phyloP scores from a whole-genome alignment of 2,797 vertebrate species.

The Parauchenoglanis punctatus region DNA sequence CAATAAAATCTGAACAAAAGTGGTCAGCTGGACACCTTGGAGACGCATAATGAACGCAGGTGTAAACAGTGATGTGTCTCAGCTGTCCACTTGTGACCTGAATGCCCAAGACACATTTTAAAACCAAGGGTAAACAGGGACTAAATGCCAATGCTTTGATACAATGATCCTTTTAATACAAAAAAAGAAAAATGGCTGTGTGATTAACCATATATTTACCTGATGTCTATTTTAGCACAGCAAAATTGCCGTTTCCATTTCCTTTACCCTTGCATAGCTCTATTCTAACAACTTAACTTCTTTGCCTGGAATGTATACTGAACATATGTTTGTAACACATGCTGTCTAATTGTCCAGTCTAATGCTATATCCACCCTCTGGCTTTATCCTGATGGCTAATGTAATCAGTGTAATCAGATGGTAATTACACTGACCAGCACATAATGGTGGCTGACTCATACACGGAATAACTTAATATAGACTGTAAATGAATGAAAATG shows the following conservation, averaged over 20 bases:
- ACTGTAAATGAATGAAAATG: slow-evolving; percentile 50
- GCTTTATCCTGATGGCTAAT: slow-evolving; percentile 57
- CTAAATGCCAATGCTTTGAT: no score
- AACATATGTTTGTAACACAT: neutral
- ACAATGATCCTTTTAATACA: no score
- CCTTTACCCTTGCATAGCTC: neutral
- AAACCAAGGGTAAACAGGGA: no score
- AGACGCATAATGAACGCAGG: no score
- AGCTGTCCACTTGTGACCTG: no score
- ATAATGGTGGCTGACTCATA: slow-evolving; percentile 57
- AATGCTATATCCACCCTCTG: slow-evolving; percentile 55
- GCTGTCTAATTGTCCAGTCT: slow-evolving; percentile 53
- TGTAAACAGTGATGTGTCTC: no score
- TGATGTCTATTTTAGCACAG: neutral
- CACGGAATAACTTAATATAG: slow-evolving; percentile 46
- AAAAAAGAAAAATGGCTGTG: neutral
- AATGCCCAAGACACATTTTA: no score
- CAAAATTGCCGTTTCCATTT: no score
- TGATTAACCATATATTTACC: neutral
- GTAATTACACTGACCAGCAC: slow-evolving; percentile 63
- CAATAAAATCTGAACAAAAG: no score
- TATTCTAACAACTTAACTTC: neutral
- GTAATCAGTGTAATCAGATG: slow-evolving; percentile 59
- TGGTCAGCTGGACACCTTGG: no score
- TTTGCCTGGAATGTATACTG: slow-evolving; percentile 43